phyloP scores from a whole-genome alignment of 2,888 invertebrate species.

The Venustoraphidia nigricollis region DNA sequence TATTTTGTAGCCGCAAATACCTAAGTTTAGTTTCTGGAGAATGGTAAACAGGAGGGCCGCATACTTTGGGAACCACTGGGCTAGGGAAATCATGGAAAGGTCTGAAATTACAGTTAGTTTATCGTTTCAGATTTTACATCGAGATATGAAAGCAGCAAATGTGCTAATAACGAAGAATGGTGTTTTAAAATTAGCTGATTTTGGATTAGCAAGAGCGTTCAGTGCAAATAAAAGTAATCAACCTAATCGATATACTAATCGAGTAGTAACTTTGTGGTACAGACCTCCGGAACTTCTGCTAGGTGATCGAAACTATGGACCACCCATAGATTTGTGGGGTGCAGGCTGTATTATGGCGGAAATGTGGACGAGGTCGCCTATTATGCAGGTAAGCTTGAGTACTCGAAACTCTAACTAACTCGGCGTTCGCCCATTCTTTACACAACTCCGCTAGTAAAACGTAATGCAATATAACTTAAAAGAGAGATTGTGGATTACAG shows the following conservation, averaged over 20 bases:
- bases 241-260: slow-evolving; percentile 86
- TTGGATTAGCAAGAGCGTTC: slow-evolving; percentile 90
- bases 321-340: slow-evolving; percentile 93
- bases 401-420: slow-evolving; percentile 9
- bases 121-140: slow-evolving; percentile 52
- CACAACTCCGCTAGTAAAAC: not conserved
- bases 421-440: not conserved
- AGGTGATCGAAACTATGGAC: slow-evolving; percentile 88
- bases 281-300: slow-evolving; percentile 52
- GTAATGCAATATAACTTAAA: no score
- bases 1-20: no score
- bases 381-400: slow-evolving; percentile 47
- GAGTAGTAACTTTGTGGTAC: slow-evolving; percentile 97
- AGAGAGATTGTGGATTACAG: no score
- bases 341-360: slow-evolving; percentile 99
- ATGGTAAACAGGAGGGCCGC: no score
- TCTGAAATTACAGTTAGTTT: not conserved
- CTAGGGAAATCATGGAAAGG: no score
- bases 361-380: slow-evolving; percentile 94
- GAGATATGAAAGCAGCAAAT: slow-evolving; percentile 99
- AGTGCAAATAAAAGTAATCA: slow-evolving; percentile 75
- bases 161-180: slow-evolving; percentile 93
- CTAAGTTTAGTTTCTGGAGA: no score
- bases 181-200: slow-evolving; percentile 89
- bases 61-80: no score